Evolutionary conservation across 2,888 invertebrate genomes (phyloP).

Genomic region (Cosmia pyralina): DNA sequence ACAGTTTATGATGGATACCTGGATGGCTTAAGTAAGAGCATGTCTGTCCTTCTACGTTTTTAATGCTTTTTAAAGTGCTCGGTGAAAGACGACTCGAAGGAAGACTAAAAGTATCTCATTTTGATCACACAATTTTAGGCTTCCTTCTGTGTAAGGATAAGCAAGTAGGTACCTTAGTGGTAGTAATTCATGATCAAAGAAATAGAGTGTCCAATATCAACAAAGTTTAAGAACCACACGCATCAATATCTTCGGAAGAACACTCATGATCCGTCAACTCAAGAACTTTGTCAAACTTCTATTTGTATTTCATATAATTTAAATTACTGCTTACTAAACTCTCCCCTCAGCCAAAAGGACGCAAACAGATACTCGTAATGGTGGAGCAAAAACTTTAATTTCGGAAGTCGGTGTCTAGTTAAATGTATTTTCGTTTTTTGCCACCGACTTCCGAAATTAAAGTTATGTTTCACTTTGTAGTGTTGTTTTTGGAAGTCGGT

Average conservation of each 20-base stretch:
- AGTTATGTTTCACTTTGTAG: too few species aligned
- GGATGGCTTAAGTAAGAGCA: not conserved
- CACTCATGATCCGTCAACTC: constrained; percentile 2
- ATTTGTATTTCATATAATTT: constrained; percentile 8
- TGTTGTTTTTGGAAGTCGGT: too few species aligned
- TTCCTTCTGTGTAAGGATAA: not conserved
- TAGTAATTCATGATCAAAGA: not conserved
- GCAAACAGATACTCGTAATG: constrained; percentile 5
- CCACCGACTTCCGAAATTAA: too few species aligned
- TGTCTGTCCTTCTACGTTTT: not conserved
- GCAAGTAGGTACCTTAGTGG: not conserved
- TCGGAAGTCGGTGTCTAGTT: too few species aligned
- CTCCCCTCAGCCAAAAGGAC: constrained; percentile 19
- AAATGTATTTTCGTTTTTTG: too few species aligned
- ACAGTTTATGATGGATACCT: not conserved
- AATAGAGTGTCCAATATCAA: not conserved
- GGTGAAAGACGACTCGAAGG: not conserved
- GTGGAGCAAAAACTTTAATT: constrained; percentile 4
- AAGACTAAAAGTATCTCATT: not conserved
- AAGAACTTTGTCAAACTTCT: not conserved
- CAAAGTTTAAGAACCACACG: not conserved
- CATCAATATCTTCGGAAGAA: constrained; percentile 4
- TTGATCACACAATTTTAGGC: not conserved
- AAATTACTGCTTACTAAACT: constrained; percentile 3
- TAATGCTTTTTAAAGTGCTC: not conserved